Evolutionary conservation across 2,113 vertebrate species (phyloP).

Genomic region (Corythaixoides concolor): DNA sequence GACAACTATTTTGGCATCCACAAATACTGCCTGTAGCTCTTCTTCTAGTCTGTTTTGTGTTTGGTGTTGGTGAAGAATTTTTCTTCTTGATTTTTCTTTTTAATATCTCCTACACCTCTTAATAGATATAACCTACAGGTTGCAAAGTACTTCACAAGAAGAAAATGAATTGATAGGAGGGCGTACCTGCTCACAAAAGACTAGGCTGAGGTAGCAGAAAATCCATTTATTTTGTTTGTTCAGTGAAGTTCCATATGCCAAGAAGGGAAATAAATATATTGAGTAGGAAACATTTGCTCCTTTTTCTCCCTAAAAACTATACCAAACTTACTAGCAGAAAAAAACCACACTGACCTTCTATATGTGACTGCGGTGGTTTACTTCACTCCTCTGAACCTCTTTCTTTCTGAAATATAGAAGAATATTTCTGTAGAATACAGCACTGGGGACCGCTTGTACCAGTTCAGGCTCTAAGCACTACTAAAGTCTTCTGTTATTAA

Average conservation of each 20-base stretch:
- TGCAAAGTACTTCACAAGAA: not conserved
- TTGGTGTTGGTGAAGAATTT: not conserved
- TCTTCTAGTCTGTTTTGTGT: not conserved
- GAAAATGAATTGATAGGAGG: not conserved
- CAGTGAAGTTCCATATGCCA: not conserved
- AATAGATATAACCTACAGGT: not conserved
- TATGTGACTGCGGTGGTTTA: not conserved
- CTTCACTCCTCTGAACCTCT: not conserved
- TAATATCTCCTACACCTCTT: not conserved
- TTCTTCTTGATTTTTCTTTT: not conserved
- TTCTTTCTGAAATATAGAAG: not conserved
- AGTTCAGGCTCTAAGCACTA: not conserved
- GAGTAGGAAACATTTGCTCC: not conserved
- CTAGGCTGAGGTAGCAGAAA: not conserved
- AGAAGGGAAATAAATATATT: not conserved
- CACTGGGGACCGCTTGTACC: not conserved
- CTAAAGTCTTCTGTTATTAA: slow-evolving; percentile 7
- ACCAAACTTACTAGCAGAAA: not conserved
- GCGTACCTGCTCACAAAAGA: not conserved
- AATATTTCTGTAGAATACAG: not conserved
- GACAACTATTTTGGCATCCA: not conserved
- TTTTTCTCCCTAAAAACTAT: not conserved
- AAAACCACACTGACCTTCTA: not conserved
- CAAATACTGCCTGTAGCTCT: not conserved
- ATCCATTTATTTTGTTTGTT: not conserved